Evolutionary conservation across 2,888 invertebrate genomes (phyloP), one percentile per base, ranked within the genome.

Genomic region (Hyppa rectilinea): DNA sequence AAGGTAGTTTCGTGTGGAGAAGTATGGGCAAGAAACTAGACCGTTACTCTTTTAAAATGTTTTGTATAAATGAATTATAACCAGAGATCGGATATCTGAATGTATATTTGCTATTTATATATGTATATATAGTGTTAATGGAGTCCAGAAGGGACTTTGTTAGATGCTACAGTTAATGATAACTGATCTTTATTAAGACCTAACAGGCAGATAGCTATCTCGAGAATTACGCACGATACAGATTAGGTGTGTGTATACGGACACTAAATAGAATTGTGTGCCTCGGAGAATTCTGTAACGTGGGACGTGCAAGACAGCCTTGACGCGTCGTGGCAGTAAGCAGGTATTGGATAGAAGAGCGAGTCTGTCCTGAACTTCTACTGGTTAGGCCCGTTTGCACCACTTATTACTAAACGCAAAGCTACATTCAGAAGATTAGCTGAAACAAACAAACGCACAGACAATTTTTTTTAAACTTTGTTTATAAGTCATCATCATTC

Each of bases 301-400:
- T 14, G 61, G 23, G 26, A 69, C 69, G 80, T 62, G 80, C 43
- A 49, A 71, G 45, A 76, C 66, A 80, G 71, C 66, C 71, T 71
- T 80, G 77, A 56, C 59, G 71, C 61, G 31, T n/a, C 6, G 14
- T 29, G n/a, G n/a, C 14, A 49, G 14, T 43, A 14, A 12, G 29
- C 49, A 71, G 17, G 20, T 10, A 31, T 23, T 6, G 0, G 0
- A 17, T 40, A 76, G 67, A 64, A 81, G 60, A 17, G 0, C 34
- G 17, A 63, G 12, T 63, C 56, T 12, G 29, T 31, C 12, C 1
- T 7, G 17, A n/a, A 31, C 10, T 50, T 26, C n/a, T 26, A 49
- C 14, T 14, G 2, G 14, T 47, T 47, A 23, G 7, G 23, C n/a
- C 45, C 34, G 34, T 7, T 34, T 34, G 34, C 34, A 34, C 34